Percentiles rank a stretch among this genome's conserved stretches.
phyloP scores from a whole-genome alignment of 2,888 invertebrate genomes.

The Ichneumoninae sp. region DNA sequence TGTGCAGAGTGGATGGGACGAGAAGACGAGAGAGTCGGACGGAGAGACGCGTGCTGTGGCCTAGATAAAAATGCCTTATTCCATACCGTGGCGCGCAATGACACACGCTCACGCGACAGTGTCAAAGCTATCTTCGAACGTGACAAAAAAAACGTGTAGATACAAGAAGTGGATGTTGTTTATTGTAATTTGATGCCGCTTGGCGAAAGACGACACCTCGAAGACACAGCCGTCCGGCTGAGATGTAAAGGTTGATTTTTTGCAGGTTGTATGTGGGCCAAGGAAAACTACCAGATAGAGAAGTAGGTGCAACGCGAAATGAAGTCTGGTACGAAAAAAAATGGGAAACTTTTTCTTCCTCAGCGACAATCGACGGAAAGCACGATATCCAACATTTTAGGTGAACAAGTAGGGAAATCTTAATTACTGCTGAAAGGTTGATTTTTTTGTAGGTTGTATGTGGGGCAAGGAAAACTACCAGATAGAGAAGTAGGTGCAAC shows the following conservation, averaged over 20 bases:
- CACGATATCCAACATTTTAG: too few species aligned
- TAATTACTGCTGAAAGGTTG: too few species aligned
- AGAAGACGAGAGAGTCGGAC: slow-evolving; percentile 17
- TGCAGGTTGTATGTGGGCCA: background rate
- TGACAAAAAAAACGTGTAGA: slow-evolving; percentile 1
- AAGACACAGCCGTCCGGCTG: background rate
- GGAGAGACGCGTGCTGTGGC: slow-evolving; percentile 40
- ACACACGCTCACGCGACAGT: slow-evolving; percentile 9
- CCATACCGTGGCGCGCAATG: slow-evolving; percentile 40
- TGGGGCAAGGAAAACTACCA: too few species aligned
- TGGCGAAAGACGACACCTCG: slow-evolving; percentile 17
- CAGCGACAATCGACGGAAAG: too few species aligned
- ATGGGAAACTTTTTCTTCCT: background rate
- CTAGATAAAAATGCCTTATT: slow-evolving; percentile 57
- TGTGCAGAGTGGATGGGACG: background rate
- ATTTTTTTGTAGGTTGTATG: too few species aligned
- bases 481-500: too few species aligned
- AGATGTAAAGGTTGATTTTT: background rate
- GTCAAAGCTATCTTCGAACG: background rate
- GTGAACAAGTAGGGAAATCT: too few species aligned
- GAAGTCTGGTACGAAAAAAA: background rate
- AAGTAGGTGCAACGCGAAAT: background rate
- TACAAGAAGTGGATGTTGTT: background rate
- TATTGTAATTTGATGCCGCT: slow-evolving; percentile 26
- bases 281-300: background rate